Base-by-base conservation (phyloP, 2,113 vertebrate genomes). In the Nothoprocta perdicaria region DNA sequence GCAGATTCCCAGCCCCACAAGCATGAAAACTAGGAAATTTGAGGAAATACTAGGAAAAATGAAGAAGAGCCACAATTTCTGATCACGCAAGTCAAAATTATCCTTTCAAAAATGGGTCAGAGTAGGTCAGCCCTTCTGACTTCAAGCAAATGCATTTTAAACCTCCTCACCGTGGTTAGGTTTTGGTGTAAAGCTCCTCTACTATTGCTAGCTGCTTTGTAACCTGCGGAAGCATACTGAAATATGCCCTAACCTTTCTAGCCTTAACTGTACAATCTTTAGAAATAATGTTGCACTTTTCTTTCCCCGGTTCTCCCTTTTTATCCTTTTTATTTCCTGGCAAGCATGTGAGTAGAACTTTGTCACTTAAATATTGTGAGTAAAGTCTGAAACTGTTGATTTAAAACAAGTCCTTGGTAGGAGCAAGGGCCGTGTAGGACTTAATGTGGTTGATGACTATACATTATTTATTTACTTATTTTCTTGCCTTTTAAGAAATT, bases 101-200 rank as follows among this genome's bases (percentile, higher is more conserved):
- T 2, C 12, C 12, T 55, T 46, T 26, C 19, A 8, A 5, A 35
- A 60, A 43, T 67, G 75, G 35, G 53, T 52, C 63, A 69, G 41
- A 60, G 12, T 73, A 53, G 18, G 19, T 75, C 27, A 55, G 5
- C 6, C 18, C 23, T 79, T 86, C 35, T 21, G 48, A 93, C 43
- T 35, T 9, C 18, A 31, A 79, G 81, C n/a, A 61, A 38, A 38
- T 38, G 35, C 35, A 38, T 38, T 38, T 91, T 78, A 9, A 61
- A 26, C 10, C 3, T 89, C n/a, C 84, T 60, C 6, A 29, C 12
- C 4, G 1, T 71, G 22, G 74, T 76, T 82, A 16, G 12, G 18
- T 67, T 4, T 40, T 53, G 13, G 10, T 81, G 6, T 8, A 8
- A 12, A n/a, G 5, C 0, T 0, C 12, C 79, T 72, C 2, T 1